Evolutionary conservation across 23 tunicate genomes (phyloP).

Genomic region (Ciona savignyi): DNA sequence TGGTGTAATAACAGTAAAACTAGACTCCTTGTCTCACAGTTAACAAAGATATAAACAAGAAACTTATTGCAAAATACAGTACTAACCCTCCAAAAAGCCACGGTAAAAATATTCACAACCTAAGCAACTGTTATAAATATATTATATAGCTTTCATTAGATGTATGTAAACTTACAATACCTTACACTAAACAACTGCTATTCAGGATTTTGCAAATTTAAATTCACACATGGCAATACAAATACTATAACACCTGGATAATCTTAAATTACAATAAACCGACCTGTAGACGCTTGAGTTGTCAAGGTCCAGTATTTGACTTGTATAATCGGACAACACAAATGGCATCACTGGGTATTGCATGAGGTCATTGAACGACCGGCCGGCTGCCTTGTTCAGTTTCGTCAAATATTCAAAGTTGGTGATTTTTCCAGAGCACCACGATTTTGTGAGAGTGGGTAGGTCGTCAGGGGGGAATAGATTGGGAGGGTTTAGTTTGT

Average conservation of each 20-base stretch:
- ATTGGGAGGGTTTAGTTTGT: conserved; percentile 53
- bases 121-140: no score
- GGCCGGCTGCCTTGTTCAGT: conserved; percentile 90
- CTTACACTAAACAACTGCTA: no score
- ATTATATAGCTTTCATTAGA: no score
- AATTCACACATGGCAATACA: not conserved
- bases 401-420: conserved; percentile 89
- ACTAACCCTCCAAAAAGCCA: no score
- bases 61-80: no score
- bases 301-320: conserved; percentile 65
- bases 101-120: no score
- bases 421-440: conserved; percentile 71
- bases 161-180: no score
- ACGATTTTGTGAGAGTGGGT: conserved; percentile 46
- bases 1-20: no score
- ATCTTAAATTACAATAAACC: not conserved
- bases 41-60: no score
- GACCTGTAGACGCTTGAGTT: conserved; percentile 44
- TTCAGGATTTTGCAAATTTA: no score
- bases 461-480: conserved; percentile 19
- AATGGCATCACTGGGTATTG: conserved; percentile 98
- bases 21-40: no score
- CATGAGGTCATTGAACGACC: conserved; percentile 96
- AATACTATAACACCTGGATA: not conserved
- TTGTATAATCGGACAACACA: conserved; percentile 77